phyloP scores from a whole-genome alignment of 2,888 invertebrate species.

The Trissoscelio sp. region DNA sequence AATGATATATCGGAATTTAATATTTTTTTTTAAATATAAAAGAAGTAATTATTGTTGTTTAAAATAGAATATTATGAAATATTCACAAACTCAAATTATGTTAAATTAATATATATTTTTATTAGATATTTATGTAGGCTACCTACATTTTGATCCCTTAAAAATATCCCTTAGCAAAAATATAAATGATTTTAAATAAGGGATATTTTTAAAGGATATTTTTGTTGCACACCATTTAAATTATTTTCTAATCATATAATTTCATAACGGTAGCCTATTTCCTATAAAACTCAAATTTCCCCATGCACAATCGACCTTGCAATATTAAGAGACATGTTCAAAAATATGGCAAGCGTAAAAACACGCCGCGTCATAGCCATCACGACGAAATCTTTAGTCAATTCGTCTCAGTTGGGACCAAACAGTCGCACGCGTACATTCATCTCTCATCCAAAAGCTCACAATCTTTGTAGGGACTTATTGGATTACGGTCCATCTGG shows the following conservation, averaged over 20 bases:
- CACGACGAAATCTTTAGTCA: slow-evolving; percentile 27
- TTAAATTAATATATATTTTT: no score
- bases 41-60: no score
- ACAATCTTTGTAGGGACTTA: slow-evolving; percentile 76
- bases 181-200: no score
- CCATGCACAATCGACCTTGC: neutral
- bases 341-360: slow-evolving; percentile 44
- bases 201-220: no score
- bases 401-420: slow-evolving; percentile 46
- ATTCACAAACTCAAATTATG: no score
- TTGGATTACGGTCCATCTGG: slow-evolving; percentile 77
- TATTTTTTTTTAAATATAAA: neutral
- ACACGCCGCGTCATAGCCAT: slow-evolving; percentile 34
- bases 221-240: no score
- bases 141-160: no score
- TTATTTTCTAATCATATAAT: no score
- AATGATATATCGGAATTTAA: slow-evolving; percentile 23
- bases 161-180: no score
- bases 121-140: no score
- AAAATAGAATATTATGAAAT: no score
- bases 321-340: slow-evolving; percentile 33
- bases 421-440: slow-evolving; percentile 56
- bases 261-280: no score
- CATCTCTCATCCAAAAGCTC: slow-evolving; percentile 55
- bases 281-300: neutral